Percentiles rank a stretch among this genome's conserved stretches.
Conservation (phyloP, 2,113 vertebrate species). For the Chionis minor region DNA sequence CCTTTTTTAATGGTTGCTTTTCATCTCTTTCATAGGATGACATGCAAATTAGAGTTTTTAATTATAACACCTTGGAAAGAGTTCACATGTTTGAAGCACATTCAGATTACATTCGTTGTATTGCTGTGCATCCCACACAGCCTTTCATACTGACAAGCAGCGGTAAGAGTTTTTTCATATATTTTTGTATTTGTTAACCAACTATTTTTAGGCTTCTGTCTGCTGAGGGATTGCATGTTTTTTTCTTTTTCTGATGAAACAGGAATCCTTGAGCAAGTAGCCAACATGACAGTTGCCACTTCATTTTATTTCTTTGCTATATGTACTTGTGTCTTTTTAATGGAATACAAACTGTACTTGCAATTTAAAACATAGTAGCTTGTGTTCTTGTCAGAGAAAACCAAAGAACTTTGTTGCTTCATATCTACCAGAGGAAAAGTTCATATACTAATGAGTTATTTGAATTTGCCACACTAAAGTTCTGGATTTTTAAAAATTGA, state of each 20-base stretch:
- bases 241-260: not conserved
- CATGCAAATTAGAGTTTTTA: constrained; percentile 98
- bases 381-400: not conserved
- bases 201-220: not conserved
- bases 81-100: constrained; percentile 99
- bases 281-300: not conserved
- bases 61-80: constrained; percentile 97
- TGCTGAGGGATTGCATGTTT: not conserved
- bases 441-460: not conserved
- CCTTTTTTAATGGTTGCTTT: not conserved
- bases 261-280: not conserved
- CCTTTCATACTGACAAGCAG: constrained; percentile 99
- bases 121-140: constrained; percentile 96
- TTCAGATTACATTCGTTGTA: constrained; percentile 97
- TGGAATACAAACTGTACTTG: not conserved
- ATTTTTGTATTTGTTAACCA: not conserved
- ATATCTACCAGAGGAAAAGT: not conserved
- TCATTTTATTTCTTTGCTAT: not conserved
- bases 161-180: constrained; percentile 73
- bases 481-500: not conserved
- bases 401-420: not conserved
- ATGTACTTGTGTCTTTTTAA: not conserved
- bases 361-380: not conserved
- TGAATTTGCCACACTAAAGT: not conserved
- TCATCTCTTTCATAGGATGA: constrained; percentile 83